A percentile compares a stretch with the other conserved stretches of the same genome.
phyloP scores from a whole-genome alignment of 2,113 vertebrate genomes.

The Nothobranchius kuhntae region DNA sequence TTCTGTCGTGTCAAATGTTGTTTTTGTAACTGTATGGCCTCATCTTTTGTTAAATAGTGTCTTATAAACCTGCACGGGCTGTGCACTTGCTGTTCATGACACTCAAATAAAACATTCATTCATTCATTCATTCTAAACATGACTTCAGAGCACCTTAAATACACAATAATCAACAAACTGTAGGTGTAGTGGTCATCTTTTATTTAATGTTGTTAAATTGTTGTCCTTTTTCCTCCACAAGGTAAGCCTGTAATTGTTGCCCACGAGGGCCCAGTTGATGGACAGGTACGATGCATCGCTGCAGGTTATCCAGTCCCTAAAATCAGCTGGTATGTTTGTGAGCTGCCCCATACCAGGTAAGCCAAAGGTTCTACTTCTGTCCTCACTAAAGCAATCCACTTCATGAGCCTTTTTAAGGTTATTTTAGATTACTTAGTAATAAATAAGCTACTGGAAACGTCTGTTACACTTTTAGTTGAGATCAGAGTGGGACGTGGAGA shows the following conservation, averaged over 20 bases:
- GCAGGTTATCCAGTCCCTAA: slow-evolving; percentile 89
- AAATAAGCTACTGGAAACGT: background rate
- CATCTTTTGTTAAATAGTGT: too few relatives aligned
- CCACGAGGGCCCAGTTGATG: slow-evolving; percentile 85
- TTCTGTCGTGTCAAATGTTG: too few relatives aligned
- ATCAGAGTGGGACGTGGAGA: too few relatives aligned
- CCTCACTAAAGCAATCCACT: background rate
- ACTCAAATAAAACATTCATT: too few relatives aligned
- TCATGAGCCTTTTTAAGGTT: background rate
- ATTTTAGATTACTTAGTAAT: background rate
- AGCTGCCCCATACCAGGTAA: slow-evolving; percentile 87
- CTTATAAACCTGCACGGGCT: too few relatives aligned
- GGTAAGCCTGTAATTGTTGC: slow-evolving; percentile 91
- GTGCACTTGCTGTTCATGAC: too few relatives aligned
- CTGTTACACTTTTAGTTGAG: too few relatives aligned
- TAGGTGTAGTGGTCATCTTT: background rate
- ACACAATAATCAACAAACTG: background rate
- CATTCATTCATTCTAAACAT: too few relatives aligned
- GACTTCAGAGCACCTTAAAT: background rate
- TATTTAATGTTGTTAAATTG: too few relatives aligned
- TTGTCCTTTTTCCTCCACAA: slow-evolving; percentile 51
- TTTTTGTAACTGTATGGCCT: too few relatives aligned
- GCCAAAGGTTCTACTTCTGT: background rate
- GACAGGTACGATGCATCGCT: slow-evolving; percentile 90
- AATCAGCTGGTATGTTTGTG: slow-evolving; percentile 93